Evolutionary conservation across 2,888 invertebrate species (phyloP), one percentile per base, ranked within the genome.

Genomic region (Liopterus haemorrhoidalis): DNA sequence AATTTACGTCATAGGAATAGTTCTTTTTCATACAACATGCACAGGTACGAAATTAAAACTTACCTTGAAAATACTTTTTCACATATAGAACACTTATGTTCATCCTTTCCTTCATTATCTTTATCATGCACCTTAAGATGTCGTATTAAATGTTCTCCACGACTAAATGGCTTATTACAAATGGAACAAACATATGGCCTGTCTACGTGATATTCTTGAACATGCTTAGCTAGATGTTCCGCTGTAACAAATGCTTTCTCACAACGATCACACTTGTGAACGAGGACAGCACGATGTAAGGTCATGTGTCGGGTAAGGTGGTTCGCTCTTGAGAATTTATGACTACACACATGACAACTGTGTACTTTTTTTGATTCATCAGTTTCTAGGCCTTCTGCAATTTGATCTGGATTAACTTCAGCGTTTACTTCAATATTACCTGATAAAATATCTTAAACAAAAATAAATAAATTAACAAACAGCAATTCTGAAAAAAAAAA

Each of bases 281-380:
- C 56, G 27, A 69, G 55, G 5, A 69, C 56, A 3, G 65, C 61
- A 25, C 65, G 53, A 54, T 69, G 69, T 25, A 69, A 49, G 2
- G 63, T 66, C 69, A 69, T 69, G 50, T 69, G 69, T 16, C 67
- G 57, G 2, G 68, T 66, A 28, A 69, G 54, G 50, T 69, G 67
- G 51, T 67, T 68, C 2, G 64, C 62, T 25, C 68, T 53, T 1
- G 62, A 58, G 49, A 68, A 69, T 36, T 60, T 57, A 1, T 64
- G 62, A 9, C 60, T 57, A 46, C 69, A 69, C 20, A 69, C 68
- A 46, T 68, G 66, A 49, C 69, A 69, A 37, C 54, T 57, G 48
- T 67, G 65, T 20, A 62, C 51, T 51, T 64, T 66, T 41, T 41
- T 49, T 8, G 41, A 37, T 31, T 53, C 52, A 28, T 49, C 49